These are phyloP conservation scores for Sebastes matsubarae DNA, from an alignment of 2,797 vertebrate genomes.

Conservation along the genomic window DNA sequence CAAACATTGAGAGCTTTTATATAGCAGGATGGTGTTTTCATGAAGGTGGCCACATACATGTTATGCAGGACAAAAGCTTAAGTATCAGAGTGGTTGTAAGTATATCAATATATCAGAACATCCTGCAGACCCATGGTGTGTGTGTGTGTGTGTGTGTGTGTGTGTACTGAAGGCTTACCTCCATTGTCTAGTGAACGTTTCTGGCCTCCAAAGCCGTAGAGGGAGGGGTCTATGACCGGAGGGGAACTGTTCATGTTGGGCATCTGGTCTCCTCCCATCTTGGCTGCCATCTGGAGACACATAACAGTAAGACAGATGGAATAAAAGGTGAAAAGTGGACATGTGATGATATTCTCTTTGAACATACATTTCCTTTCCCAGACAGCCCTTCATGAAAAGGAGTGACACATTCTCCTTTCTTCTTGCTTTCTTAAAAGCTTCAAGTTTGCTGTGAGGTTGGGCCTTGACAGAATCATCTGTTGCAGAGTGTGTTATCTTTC, in stretches of 20 bases:
- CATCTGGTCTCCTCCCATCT: constrained; percentile 93
- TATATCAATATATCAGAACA: neutral
- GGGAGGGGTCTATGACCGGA: constrained; percentile 90
- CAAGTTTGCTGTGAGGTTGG: neutral
- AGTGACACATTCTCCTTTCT: neutral
- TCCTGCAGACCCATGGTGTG: neutral
- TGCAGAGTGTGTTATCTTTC: neutral
- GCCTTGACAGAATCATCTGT: neutral
- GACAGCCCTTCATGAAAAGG: neutral
- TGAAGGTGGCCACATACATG: neutral
- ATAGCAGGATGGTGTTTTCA: neutral
- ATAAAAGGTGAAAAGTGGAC: constrained; percentile 9
- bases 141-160: neutral
- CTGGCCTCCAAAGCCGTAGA: constrained; percentile 93
- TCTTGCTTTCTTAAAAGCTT: constrained; percentile 6
- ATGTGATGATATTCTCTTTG: neutral
- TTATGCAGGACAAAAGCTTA: neutral
- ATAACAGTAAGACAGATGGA: constrained; percentile 21
- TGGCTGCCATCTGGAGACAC: constrained; percentile 92
- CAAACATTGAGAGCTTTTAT: neutral
- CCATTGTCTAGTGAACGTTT: constrained; percentile 95
- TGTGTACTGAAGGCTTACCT: constrained; percentile 81
- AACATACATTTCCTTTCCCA: constrained; percentile 1
- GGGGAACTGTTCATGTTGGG: constrained; percentile 95
- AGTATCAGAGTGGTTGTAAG: neutral